Evolutionary conservation across 2,888 invertebrate genomes (phyloP).

Genomic region (Xylota sylvarum): DNA sequence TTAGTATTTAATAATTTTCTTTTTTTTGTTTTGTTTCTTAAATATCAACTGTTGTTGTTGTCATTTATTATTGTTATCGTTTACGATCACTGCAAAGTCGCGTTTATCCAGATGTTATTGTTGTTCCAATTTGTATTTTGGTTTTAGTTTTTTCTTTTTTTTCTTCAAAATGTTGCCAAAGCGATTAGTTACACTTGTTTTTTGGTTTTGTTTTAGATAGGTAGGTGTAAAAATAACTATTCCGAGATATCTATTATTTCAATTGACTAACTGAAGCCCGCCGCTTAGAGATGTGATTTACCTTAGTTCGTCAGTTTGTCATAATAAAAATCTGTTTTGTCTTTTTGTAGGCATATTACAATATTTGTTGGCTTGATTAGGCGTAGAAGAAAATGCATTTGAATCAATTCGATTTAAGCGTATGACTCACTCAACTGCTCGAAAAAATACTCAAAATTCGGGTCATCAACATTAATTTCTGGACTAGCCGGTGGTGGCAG

Average conservation of each 20-base stretch:
- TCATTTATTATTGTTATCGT: conserved; percentile 64
- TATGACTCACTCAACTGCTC: conserved; percentile 75
- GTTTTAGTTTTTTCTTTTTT: conserved; percentile 36
- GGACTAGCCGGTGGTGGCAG: conserved; percentile 83
- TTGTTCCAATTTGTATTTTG: conserved; percentile 68
- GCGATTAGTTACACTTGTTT: conserved; percentile 46
- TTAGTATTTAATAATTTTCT: conserved; percentile 10
- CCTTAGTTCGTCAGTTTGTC: conserved; percentile 21
- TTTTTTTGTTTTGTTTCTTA: conserved; percentile 42
- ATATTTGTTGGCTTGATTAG: conserved; percentile 44
- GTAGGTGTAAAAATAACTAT: conserved; percentile 59
- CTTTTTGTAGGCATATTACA: conserved; percentile 40
- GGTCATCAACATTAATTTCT: conserved; percentile 81
- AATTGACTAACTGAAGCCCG: conserved; percentile 62
- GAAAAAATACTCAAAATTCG: conserved; percentile 76
- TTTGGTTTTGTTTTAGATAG: background rate
- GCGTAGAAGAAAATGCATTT: conserved; percentile 67
- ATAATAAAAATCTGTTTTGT: conserved; percentile 35
- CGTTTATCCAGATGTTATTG: conserved; percentile 70
- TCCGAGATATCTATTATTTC: conserved; percentile 47
- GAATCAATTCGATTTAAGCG: conserved; percentile 63
- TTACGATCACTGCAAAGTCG: conserved; percentile 77
- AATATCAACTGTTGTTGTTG: conserved; percentile 61
- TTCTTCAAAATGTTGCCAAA: conserved; percentile 65
- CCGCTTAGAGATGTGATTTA: conserved; percentile 12